Conservation (phyloP, 2,113 vertebrate genomes). For the Syngnathus scovelli region DNA sequence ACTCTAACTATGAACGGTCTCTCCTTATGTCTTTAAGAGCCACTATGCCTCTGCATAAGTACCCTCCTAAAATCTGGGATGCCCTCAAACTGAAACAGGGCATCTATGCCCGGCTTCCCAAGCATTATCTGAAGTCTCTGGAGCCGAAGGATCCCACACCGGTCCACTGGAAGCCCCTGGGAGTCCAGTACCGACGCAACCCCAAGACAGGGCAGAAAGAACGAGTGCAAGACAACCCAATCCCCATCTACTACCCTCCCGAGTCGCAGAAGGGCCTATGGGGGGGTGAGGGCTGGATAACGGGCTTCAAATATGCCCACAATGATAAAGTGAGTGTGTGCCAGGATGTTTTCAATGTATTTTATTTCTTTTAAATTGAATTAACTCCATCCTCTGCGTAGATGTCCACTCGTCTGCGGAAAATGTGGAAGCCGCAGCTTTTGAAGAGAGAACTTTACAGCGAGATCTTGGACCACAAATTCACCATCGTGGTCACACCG, state of each 20-base stretch:
- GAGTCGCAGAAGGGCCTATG: slow-evolving; percentile 81
- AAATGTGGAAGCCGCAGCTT: slow-evolving; percentile 88
- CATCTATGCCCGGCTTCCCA: slow-evolving; percentile 80
- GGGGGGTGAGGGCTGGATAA: slow-evolving; percentile 89
- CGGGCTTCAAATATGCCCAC: slow-evolving; percentile 78
- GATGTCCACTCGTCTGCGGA: slow-evolving; percentile 79
- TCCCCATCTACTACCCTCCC: slow-evolving; percentile 77
- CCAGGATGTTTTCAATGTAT: neutral
- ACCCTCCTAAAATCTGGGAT: slow-evolving; percentile 77
- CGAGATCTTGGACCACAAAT: slow-evolving; percentile 85
- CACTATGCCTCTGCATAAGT: slow-evolving; percentile 82
- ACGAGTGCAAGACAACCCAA: slow-evolving; percentile 84
- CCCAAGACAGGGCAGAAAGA: slow-evolving; percentile 75
- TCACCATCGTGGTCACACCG: slow-evolving; percentile 79
- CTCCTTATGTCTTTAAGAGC: slow-evolving; percentile 13
- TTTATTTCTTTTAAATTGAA: neutral
- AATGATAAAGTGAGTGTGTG: slow-evolving; percentile 80
- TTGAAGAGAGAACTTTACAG: slow-evolving; percentile 85
- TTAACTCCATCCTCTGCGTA: slow-evolving; percentile 35
- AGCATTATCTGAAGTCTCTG: slow-evolving; percentile 78
- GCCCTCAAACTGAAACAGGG: slow-evolving; percentile 76
- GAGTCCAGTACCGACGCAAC: slow-evolving; percentile 67
- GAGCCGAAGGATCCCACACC: slow-evolving; percentile 65
- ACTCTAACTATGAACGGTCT: neutral
- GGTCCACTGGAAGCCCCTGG: slow-evolving; percentile 83